Base-by-base conservation (phyloP, 2,888 invertebrate species). In the Campopleginae sp. region DNA sequence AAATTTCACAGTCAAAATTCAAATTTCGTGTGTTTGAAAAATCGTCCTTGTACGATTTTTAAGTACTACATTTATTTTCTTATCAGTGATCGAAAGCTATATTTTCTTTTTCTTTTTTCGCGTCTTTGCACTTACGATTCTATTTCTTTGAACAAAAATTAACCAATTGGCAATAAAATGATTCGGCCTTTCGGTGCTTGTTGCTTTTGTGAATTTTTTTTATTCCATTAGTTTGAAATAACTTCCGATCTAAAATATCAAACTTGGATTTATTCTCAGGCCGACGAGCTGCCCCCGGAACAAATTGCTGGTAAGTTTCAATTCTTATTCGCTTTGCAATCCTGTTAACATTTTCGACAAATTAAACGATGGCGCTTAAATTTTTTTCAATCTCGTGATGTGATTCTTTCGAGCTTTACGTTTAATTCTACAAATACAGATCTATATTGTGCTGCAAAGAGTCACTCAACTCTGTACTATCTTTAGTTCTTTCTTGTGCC, bases 281-380 rank as follows among this genome's bases (percentile, higher is more conserved):
- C 96, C 92, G 97, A 98, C 94, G 98, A 98, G 95, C 96, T 98
- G 93, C 98, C 98, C 86, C 96, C 98, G 94, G 98, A 98, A 95
- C 98, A 98, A 95, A 96, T 98, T 92, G 97, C 97, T 94, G 97
- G 97, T 98, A 95, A 95, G 97, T 95, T 66, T 17, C 19, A 19
- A 46, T 23, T 33, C 14, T 90, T 61, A 31, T 71, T 54, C 5
- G 7, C 14, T 23, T 27, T 58, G 23, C 27, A 58, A 12, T 23
- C 12, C 3, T 12, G 0, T 23, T 12, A 54, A 54, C 12, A 12
- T 23, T 54, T 23, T 54, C 3, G 12, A 58, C 12, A 27, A 4
- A 14, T 12, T 0, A 54, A 23, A 10, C 4, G 12, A 27, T 58
- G 3, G 27, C 14, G 58, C 27, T 10, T 12, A 19, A 2, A 23